Conservation (phyloP, 2,797 vertebrate species). For the Myiotriccus ornatus region DNA sequence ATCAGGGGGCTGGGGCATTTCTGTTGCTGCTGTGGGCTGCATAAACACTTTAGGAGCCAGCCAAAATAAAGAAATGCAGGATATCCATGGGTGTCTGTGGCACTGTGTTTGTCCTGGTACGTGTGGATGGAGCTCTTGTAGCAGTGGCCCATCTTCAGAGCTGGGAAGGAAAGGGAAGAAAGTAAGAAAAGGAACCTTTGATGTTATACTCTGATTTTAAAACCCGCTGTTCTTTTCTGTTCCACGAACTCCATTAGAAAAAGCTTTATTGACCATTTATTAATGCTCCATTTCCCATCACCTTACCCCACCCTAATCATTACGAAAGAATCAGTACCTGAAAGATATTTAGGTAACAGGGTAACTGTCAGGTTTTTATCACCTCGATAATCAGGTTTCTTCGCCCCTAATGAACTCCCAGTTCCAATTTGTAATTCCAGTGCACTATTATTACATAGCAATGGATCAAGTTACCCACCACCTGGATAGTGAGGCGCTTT, state of each 20-base stretch:
- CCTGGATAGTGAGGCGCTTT: neutral
- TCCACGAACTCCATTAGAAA: neutral
- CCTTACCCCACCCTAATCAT: neutral
- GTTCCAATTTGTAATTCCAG: neutral
- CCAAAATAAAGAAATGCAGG: neutral
- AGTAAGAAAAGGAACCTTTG: neutral
- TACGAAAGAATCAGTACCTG: neutral
- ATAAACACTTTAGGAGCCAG: neutral
- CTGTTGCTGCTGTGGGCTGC: accelerated
- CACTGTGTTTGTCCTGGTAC: accelerated
- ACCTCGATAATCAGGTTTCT: neutral
- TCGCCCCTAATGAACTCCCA: neutral
- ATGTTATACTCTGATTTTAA: neutral
- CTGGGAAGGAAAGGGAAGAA: neutral
- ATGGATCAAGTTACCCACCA: neutral
- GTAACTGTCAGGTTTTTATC: neutral
- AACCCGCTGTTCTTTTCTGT: neutral
- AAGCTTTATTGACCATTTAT: neutral
- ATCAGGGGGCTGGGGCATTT: neutral
- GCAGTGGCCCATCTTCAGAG: neutral
- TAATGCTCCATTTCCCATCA: neutral
- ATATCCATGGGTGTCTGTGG: neutral
- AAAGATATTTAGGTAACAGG: neutral
- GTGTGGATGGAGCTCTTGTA: neutral
- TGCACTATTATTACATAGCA: neutral